Conservation (phyloP, 1,140 invertebrate species). For the Augochlora pura region DNA sequence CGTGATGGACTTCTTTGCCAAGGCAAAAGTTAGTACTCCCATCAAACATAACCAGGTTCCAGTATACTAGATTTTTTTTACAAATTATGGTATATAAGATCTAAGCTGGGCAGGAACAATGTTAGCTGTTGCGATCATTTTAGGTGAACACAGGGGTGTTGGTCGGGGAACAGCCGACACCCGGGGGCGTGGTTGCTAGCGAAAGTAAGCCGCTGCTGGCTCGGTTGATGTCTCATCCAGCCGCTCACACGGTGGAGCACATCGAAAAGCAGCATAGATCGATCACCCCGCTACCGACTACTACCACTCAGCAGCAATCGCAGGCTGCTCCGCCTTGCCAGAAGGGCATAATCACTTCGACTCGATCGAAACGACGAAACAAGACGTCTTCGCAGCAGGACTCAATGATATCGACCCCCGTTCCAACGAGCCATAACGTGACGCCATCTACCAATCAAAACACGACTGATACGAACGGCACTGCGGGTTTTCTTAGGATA, state of each 20-base stretch:
- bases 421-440: constrained; percentile 55
- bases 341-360: constrained; percentile 30
- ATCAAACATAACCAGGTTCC: constrained; percentile 10
- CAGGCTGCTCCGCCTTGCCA: constrained; percentile 56
- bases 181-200: constrained; percentile 71
- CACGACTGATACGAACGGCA: constrained; percentile 66
- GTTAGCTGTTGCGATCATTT: constrained; percentile 18
- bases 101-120: background rate
- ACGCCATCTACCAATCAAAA: constrained; percentile 49
- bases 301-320: constrained; percentile 41
- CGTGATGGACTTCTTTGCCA: constrained; percentile 92
- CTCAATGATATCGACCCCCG: constrained; percentile 51
- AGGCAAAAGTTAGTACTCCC: constrained; percentile 83
- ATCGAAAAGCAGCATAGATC: constrained; percentile 93
- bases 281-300: constrained; percentile 82
- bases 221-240: constrained; percentile 89
- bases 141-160: constrained; percentile 76
- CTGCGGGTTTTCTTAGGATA: constrained; percentile 77
- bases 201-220: constrained; percentile 83
- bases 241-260: constrained; percentile 89
- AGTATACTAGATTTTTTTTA: background rate
- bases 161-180: constrained; percentile 75
- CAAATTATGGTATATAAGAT: background rate
- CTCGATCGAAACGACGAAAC: constrained; percentile 68
- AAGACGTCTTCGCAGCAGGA: constrained; percentile 59